These are phyloP conservation scores for Remorina albescens DNA, from an alignment of 2,797 vertebrate species.

Conservation along the genomic window DNA sequence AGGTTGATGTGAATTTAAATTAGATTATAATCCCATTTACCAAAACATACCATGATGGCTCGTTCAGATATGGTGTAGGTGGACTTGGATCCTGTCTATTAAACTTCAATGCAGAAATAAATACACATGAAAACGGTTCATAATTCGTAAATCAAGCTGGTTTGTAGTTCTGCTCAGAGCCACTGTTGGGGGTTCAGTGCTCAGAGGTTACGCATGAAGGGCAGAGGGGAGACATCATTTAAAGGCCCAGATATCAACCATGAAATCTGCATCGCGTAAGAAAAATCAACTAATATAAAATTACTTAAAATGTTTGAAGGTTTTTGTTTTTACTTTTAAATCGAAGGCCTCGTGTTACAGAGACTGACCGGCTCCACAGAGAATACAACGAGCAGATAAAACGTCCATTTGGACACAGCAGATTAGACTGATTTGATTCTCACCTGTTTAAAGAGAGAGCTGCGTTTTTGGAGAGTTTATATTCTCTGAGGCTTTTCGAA, in stretches of 20 bases:
- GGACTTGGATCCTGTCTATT: background rate
- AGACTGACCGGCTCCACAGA: background rate
- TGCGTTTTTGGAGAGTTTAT: accelerated
- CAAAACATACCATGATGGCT: background rate
- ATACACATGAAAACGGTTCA: accelerated
- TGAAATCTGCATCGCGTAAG: background rate
- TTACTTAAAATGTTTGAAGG: too few species aligned
- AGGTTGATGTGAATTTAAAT: background rate
- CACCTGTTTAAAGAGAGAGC: slow-evolving; percentile 29
- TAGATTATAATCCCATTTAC: too few species aligned
- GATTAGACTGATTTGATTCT: background rate
- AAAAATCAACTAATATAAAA: background rate
- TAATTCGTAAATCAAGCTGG: too few species aligned
- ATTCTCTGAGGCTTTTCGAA: background rate
- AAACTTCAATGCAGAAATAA: background rate
- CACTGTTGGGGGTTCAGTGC: slow-evolving; percentile 4
- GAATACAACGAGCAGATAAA: background rate
- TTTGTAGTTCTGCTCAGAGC: background rate
- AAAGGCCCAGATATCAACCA: background rate
- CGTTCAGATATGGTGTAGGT: background rate
- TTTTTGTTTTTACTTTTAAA: background rate
- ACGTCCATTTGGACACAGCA: accelerated
- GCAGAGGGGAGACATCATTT: slow-evolving; percentile 8
- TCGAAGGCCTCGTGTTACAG: background rate
- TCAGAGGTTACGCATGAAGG: slow-evolving; percentile 68